phyloP scores from a whole-genome alignment of 2,113 vertebrate species.

The Elaphurus davidianus region DNA sequence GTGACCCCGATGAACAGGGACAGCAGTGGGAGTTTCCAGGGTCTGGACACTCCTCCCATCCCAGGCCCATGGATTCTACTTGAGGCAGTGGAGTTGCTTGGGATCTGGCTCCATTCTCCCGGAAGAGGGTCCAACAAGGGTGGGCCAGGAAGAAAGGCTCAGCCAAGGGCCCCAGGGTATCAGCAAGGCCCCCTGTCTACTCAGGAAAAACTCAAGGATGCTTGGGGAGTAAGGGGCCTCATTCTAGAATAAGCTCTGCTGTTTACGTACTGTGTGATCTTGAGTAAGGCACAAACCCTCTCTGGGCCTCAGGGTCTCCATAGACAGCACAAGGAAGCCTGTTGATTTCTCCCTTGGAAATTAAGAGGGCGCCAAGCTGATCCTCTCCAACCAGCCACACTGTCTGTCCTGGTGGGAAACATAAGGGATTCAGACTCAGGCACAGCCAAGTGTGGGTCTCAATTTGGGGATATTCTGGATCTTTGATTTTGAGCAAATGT shows the following conservation, averaged over 20 bases:
- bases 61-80: background rate
- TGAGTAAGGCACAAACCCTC: background rate
- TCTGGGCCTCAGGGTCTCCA: background rate
- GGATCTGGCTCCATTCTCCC: background rate
- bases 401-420: background rate
- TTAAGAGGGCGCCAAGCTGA: background rate
- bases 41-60: background rate
- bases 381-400: background rate
- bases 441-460: background rate
- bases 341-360: background rate
- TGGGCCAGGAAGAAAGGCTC: background rate
- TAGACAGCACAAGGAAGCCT: background rate
- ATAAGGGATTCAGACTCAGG: background rate
- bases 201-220: background rate
- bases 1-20: background rate
- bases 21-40: background rate
- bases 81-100: background rate
- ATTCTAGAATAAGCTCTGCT: background rate
- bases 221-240: background rate
- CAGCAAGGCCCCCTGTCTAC: background rate
- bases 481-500: background rate
- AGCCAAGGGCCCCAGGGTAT: background rate
- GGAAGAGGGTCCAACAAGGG: background rate
- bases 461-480: background rate
- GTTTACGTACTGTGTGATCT: background rate